These are phyloP conservation scores for Gobio occitaniae DNA, from an alignment of 2,797 vertebrate species.

Conservation along the genomic window DNA sequence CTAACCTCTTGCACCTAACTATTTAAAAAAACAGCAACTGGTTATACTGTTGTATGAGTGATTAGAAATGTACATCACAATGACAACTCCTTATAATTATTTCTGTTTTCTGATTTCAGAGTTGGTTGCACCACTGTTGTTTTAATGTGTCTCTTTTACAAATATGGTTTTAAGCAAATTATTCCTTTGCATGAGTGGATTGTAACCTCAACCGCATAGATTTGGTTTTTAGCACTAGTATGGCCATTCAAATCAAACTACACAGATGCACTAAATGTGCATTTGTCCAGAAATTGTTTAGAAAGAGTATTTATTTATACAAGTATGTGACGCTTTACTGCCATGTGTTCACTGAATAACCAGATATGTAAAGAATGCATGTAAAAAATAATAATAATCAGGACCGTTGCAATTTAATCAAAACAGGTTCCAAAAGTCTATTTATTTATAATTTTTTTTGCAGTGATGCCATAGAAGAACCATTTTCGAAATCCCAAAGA, in stretches of 20 bases:
- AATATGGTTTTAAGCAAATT: neutral
- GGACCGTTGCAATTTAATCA: no score
- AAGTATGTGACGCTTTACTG: no score
- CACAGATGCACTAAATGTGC: neutral
- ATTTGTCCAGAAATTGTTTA: neutral
- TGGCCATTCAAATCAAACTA: neutral
- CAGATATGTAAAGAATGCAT: no score
- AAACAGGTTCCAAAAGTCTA: no score
- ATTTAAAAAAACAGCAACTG: neutral
- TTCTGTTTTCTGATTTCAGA: no score
- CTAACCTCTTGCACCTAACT: neutral
- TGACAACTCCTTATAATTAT: no score
- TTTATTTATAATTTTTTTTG: no score
- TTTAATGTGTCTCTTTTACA: neutral
- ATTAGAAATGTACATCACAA: no score
- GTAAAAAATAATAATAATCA: no score
- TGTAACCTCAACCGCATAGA: neutral
- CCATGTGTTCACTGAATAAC: no score
- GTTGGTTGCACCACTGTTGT: neutral
- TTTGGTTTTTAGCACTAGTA: neutral
- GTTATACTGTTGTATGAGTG: neutral
- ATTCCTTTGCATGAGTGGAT: neutral
- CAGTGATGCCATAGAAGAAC: no score
- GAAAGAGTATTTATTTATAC: neutral
- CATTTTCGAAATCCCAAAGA: no score